Evolutionary conservation across 2,797 vertebrate species (phyloP), one percentile per base, ranked within the genome.

Genomic region (Furcifer pardalis): DNA sequence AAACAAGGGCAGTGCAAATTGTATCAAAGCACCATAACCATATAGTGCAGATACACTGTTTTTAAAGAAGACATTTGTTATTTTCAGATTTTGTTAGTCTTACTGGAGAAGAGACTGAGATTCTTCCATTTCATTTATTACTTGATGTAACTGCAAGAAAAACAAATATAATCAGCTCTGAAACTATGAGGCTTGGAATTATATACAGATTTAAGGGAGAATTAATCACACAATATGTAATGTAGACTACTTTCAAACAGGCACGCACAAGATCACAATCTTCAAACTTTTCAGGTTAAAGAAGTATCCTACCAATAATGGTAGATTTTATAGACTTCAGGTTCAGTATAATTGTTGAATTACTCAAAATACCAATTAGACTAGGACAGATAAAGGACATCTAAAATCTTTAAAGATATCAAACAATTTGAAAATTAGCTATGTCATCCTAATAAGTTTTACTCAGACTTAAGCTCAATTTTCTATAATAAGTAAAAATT

Each of bases 71-170:
- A 72, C 30, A 92, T 8, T 71, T 49, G 42, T 91, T 87, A 35
- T 84, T 81, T 71, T 77, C 4, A 80, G 44, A 66, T 35, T 89
- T 3, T 66, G 75, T 35, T 66, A 19, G 27, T 65, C 95, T 96
- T 86, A 96, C 96, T 89, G 90, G 74, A 95, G 88, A 1, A 94
- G 72, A 78, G 75, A 88, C 76, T 92, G 91, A 90, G 89, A 95
- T 75, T 84, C 86, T 63, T 91, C 84, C 84, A 44, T 63, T 83
- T 80, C 2, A 49, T 46, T 46, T 30, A 32, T 37, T 79, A 86
- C 85, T 73, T 90, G 63, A 94, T 87, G 72, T 4, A 68, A 0
- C 92, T 94, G 71, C 74, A 81, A 76, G 77, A 44, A 80, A 88
- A 89, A 88, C 10, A 37, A 17, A 10, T 73, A 52, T 6, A 17